These are phyloP conservation scores for Amblyraja radiata DNA, from an alignment of 2,797 vertebrate species.

Conservation along the genomic window DNA sequence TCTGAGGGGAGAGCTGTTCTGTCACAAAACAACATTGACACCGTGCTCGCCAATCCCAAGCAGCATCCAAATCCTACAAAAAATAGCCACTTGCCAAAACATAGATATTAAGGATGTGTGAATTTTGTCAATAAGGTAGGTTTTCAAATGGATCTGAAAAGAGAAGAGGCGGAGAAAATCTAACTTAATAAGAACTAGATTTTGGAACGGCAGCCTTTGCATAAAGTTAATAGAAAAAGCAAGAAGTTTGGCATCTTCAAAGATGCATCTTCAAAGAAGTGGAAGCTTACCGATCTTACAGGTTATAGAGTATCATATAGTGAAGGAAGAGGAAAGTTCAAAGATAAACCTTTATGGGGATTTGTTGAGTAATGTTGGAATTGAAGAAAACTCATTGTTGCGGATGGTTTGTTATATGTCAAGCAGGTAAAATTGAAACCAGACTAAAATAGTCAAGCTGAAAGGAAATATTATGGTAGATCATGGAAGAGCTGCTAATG, in stretches of 20 bases:
- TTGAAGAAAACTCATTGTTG: background rate
- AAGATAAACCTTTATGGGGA: background rate
- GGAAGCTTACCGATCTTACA: background rate
- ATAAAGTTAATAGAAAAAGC: background rate
- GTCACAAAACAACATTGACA: background rate
- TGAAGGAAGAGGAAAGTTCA: background rate
- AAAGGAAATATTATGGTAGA: background rate
- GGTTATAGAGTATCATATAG: background rate
- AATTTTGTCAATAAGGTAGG: background rate
- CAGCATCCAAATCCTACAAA: background rate
- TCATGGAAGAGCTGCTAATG: background rate
- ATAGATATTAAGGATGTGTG: background rate
- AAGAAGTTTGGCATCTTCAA: background rate
- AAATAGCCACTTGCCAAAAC: background rate
- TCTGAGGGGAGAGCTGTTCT: background rate
- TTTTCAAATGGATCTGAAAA: background rate
- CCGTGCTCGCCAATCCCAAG: background rate
- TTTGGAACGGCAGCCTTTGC: background rate
- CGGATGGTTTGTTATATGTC: too few species aligned
- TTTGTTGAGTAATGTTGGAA: background rate
- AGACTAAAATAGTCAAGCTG: background rate
- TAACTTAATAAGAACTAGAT: background rate
- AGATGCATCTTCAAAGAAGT: background rate
- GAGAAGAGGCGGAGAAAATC: background rate
- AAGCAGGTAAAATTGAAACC: background rate